Evolutionary conservation across 2,888 invertebrate species (phyloP).

Genomic region (Plagodis dolabraria): DNA sequence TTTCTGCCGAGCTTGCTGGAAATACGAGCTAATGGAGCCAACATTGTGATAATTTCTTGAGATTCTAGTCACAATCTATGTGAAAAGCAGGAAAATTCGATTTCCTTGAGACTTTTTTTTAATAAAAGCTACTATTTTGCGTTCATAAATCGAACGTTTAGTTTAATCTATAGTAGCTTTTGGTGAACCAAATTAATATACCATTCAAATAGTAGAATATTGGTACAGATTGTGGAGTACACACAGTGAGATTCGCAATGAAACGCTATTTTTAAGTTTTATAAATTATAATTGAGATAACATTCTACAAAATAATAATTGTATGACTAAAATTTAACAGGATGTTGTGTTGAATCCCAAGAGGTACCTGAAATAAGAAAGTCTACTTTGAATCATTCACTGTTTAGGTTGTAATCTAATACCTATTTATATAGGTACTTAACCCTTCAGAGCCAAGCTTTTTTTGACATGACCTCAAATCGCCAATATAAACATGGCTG

Average conservation of each 20-base stretch:
- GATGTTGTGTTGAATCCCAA: too few species aligned
- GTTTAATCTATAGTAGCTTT: constrained; percentile 38
- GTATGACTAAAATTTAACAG: too few species aligned
- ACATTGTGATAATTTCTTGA: constrained; percentile 59
- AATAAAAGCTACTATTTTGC: constrained; percentile 54
- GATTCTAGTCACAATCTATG: constrained; percentile 33
- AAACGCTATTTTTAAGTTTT: not conserved
- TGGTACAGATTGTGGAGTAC: too few species aligned
- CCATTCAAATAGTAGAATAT: not conserved
- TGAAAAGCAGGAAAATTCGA: constrained; percentile 47
- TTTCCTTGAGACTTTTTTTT: constrained; percentile 45
- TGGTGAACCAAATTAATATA: not conserved
- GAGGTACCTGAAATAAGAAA: too few species aligned
- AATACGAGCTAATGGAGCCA: constrained; percentile 68
- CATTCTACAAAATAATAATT: too few species aligned
- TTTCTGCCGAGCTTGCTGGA: constrained; percentile 73
- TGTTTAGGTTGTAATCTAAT: too few species aligned
- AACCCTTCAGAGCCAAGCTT: too few species aligned
- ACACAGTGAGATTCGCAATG: not conserved
- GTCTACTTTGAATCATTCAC: too few species aligned
- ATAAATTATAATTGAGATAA: constrained; percentile 1
- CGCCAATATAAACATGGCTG: too few species aligned
- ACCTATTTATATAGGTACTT: too few species aligned
- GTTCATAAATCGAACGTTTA: constrained; percentile 43
- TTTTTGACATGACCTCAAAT: too few species aligned